These are phyloP conservation scores for Metopia argyrocephala DNA, from an alignment of 2,888 invertebrate genomes.

Conservation along the genomic window DNA sequence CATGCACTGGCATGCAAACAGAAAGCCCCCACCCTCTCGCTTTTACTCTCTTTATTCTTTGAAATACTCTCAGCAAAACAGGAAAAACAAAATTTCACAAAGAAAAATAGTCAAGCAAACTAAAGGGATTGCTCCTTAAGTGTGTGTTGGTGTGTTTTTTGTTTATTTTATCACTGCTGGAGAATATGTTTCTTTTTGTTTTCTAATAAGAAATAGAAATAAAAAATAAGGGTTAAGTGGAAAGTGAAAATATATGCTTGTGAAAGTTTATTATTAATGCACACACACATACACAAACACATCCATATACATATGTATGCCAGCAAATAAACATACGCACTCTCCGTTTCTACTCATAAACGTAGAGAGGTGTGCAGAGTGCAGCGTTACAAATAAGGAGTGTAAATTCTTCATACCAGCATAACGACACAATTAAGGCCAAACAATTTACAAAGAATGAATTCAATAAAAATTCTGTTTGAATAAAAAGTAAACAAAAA, in stretches of 20 bases:
- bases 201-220: constrained; percentile 1
- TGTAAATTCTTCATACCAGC: background rate
- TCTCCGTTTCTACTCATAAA: background rate
- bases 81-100: background rate
- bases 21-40: constrained; percentile 47
- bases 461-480: too few species aligned
- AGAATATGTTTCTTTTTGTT: background rate
- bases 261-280: constrained; percentile 34
- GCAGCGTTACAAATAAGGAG: background rate
- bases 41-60: background rate
- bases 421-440: background rate
- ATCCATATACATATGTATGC: background rate
- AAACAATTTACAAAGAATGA: background rate
- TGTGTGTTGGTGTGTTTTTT: background rate
- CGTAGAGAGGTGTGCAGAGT: background rate
- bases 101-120: background rate
- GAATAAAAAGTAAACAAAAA: too few species aligned
- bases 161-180: background rate
- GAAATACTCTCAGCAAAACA: background rate
- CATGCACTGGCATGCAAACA: constrained; percentile 39
- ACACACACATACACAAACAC: background rate
- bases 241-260: constrained; percentile 61
- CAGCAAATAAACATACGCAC: background rate
- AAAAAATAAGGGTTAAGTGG: constrained; percentile 56
- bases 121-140: background rate